Conservation (phyloP, 2,888 invertebrate genomes). For the Artemia sinica region DNA sequence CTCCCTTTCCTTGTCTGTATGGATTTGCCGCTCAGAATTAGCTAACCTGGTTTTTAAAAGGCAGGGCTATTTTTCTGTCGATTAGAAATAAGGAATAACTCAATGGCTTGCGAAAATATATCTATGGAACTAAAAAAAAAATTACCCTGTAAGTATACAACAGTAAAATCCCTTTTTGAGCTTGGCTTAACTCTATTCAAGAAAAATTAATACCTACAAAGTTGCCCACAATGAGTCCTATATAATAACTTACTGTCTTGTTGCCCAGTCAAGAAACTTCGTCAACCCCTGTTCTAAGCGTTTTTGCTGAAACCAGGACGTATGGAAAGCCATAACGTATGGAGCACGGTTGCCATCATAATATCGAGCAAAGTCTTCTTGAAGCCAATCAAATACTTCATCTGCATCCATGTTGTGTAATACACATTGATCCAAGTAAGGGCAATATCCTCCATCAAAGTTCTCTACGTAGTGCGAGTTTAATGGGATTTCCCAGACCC, state of each 20-base stretch:
- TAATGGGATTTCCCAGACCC: slow-evolving; percentile 79
- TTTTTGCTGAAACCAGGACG: slow-evolving; percentile 86
- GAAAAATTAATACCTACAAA: too few relatives aligned
- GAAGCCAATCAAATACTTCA: slow-evolving; percentile 54
- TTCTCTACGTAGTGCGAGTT: slow-evolving; percentile 74
- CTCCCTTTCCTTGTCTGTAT: too few relatives aligned
- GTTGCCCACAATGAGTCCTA: not conserved
- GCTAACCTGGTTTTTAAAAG: too few relatives aligned
- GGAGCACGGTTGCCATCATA: slow-evolving; percentile 75
- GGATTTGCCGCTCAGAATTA: too few relatives aligned
- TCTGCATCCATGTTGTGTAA: slow-evolving; percentile 59
- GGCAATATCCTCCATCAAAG: slow-evolving; percentile 78
- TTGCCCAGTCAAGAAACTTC: slow-evolving; percentile 66
- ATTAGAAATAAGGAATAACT: too few relatives aligned
- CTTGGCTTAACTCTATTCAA: too few relatives aligned
- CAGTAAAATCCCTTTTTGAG: too few relatives aligned
- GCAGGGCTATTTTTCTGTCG: too few relatives aligned
- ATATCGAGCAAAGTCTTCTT: slow-evolving; percentile 66
- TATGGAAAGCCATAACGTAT: slow-evolving; percentile 90
- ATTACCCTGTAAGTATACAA: too few relatives aligned
- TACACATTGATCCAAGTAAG: slow-evolving; percentile 78
- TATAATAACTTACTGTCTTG: slow-evolving; percentile 43
- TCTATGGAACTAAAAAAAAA: too few relatives aligned
- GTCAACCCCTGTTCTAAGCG: slow-evolving; percentile 61
- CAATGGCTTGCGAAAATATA: too few relatives aligned